Evolutionary conservation across 2,113 vertebrate genomes (phyloP), one percentile per base, ranked within the genome.

Genomic region (Macrotis lagotis): DNA sequence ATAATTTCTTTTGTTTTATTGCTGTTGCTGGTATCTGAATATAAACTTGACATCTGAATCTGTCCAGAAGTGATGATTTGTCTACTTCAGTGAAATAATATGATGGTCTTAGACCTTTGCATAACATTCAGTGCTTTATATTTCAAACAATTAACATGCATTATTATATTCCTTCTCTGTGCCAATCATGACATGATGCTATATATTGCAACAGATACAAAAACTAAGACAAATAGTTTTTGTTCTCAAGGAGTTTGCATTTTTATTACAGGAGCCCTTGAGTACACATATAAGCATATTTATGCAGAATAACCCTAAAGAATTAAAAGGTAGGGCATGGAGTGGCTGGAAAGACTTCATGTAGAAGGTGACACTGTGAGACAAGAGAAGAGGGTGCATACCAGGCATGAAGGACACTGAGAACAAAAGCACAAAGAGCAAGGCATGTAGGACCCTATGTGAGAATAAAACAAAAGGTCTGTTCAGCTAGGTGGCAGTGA

Each of bases 11-110:
- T 74, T 74, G 31, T 31, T 44, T 74, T 44, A 44, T 74, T 74
- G 16, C 37, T 74, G 6, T 19, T 22, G 37, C 37, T 74, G 8
- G 66, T 16, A 74, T 93, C 25, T 93, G 90, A 93, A 91, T 91
- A 25, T 2, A 92, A 31, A 66, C n/a, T 11, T 94, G 89, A 95
- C 93, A 52, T 93, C 66, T 92, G 28, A 95, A 37, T 91, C 59
- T 96, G 44, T 88, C 94, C 91, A 95, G 59, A 96, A 59, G 90
- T 95, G 94, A 93, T 90, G 59, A 96, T 97, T 94, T 44, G 88
- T 0, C 93, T 96, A 96, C 50, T 28, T 93, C 55, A 49, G 94
- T 94, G 51, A 96, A 96, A 91, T 31, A 50, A 16, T 96, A 95
- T 52, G 49, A 92, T 96, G 59, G 90, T 66, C 90, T 92, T 49